Base-by-base conservation (phyloP, 1,140 invertebrate genomes). In the Ceratitis capitata region DNA sequence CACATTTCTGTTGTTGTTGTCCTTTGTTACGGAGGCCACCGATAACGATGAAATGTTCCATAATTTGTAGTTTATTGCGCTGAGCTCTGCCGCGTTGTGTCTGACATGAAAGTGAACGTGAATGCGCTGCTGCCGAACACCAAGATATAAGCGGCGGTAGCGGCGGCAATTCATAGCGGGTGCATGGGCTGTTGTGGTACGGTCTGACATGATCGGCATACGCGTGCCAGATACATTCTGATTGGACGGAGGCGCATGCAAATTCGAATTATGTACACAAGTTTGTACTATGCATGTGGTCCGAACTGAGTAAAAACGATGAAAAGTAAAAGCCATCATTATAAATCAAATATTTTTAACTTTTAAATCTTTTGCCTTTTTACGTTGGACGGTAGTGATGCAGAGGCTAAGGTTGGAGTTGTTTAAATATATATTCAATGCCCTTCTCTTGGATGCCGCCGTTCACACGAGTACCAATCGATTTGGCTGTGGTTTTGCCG, bases 301-400 rank as follows among this genome's bases (percentile, higher is more conserved):
- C 3, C n/a, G 64, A 16, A n/a, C 16, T 14, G 64, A 69, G 64
- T 69, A 16, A n/a, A 69, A 51, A 83, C n/a, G 29, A 84, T 58
- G 45, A 53, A 85, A 85, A 85, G 84, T 85, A 85, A 85, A 85
- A 85, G 64, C 49, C 84, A 49, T 85, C 64, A 85, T 78, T 85
- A 85, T 78, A 51, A 78, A 85, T 85, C 84, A 85, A 85, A 85
- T 35, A 53, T 78, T 47, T 84, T 83, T n/a, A 32, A 83, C 51
- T 53, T 51, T 32, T 83, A 32, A 83, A 53, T 35, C 47, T 29
- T 5, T 23, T 32, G 82, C 23, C 45, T 32, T 51, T 53, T 12
- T 32, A 14, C 51, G 51, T 9, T 56, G 51, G 19, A 56, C 5
- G 29, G 26, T 23, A 23, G 19, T 14, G 7, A 61, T 58, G 26